These are phyloP conservation scores for Andrena dorsata DNA, from an alignment of 2,888 invertebrate species.

Conservation along the genomic window DNA sequence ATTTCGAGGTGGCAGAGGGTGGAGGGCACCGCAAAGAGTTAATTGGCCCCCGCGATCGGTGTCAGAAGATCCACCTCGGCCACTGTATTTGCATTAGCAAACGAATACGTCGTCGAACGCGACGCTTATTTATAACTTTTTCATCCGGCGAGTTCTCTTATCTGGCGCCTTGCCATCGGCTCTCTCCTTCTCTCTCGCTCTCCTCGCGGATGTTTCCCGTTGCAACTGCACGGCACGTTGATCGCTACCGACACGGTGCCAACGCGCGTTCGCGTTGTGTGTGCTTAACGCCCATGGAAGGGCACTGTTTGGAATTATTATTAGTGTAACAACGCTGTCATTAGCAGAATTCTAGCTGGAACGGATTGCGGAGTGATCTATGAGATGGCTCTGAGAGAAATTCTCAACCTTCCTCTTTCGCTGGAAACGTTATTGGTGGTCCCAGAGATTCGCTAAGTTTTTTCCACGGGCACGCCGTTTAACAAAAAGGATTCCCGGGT, in stretches of 20 bases:
- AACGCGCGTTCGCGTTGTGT: constrained; percentile 32
- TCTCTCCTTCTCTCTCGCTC: constrained; percentile 6
- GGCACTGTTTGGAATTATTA: background rate
- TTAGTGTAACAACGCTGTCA: background rate
- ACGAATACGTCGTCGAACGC: constrained; percentile 72
- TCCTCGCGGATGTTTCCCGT: constrained; percentile 35
- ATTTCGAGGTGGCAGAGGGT: background rate
- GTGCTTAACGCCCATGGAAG: constrained; percentile 22
- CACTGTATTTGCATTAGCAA: constrained; percentile 68
- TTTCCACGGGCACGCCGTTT: background rate
- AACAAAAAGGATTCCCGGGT: background rate
- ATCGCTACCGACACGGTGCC: constrained; percentile 51
- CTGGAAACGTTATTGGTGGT: constrained; percentile 5
- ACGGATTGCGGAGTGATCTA: background rate
- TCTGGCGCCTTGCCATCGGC: constrained; percentile 75
- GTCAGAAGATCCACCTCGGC: constrained; percentile 35
- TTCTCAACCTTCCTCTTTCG: background rate
- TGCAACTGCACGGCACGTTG: constrained; percentile 63
- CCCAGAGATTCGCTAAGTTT: background rate
- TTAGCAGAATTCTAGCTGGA: background rate
- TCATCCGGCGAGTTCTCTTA: constrained; percentile 72
- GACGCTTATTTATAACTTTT: constrained; percentile 78
- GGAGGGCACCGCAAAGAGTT: background rate
- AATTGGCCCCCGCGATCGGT: constrained; percentile 43
- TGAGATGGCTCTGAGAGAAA: background rate